phyloP scores from a whole-genome alignment of 2,888 invertebrate genomes.

The Malthinus flaveolus region DNA sequence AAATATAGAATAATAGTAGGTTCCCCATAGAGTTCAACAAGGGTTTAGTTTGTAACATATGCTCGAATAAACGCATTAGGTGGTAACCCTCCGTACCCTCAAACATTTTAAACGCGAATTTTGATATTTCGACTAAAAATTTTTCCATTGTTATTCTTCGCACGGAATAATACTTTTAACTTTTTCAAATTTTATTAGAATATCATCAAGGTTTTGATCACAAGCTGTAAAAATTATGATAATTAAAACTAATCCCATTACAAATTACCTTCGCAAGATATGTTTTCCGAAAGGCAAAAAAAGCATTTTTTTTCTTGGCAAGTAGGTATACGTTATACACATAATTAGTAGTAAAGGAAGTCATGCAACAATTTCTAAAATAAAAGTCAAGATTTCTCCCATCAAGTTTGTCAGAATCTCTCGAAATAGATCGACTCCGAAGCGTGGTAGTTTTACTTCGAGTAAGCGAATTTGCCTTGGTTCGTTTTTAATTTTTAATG shows the following conservation, averaged over 20 bases:
- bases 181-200: not conserved
- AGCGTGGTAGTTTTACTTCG: slow-evolving; percentile 1
- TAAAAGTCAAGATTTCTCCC: slow-evolving; percentile 32
- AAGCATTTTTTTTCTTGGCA: slow-evolving; percentile 10
- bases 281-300: slow-evolving; percentile 4
- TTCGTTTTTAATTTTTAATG: slow-evolving; percentile 23
- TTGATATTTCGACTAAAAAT: no score
- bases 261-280: not conserved
- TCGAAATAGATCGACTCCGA: slow-evolving; percentile 24
- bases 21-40: slow-evolving; percentile 32
- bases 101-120: slow-evolving; percentile 6
- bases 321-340: slow-evolving; percentile 32
- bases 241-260: not conserved
- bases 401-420: slow-evolving; percentile 31
- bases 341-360: slow-evolving; percentile 36
- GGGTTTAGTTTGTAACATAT: slow-evolving; percentile 33
- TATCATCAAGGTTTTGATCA: no score
- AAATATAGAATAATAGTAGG: slow-evolving; percentile 31
- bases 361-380: slow-evolving; percentile 29
- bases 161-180: not conserved
- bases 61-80: slow-evolving; percentile 33
- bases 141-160: no score
- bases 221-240: no score
- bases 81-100: slow-evolving; percentile 19
- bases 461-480: slow-evolving; percentile 14